phyloP scores from a whole-genome alignment of 37 sponge, comb jelly and placozoan genomes.

The Amphimedon queenslandica region DNA sequence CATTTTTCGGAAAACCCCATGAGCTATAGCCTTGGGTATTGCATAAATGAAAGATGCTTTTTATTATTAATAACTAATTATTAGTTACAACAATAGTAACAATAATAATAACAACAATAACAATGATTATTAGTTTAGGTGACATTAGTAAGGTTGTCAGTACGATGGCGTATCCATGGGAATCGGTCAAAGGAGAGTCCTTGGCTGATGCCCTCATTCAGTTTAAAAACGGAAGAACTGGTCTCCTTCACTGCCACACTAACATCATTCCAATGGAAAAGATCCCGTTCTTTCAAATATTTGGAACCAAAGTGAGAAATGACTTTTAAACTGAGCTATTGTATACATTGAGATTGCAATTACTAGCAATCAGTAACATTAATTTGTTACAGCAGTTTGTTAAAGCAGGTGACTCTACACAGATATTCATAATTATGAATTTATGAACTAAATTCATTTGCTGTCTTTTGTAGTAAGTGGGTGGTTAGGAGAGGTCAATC shows the following conservation, averaged over 20 bases:
- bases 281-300: constrained; percentile 50
- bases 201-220: constrained; percentile 32
- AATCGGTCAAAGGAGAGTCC: constrained; percentile 12
- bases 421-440: too few relatives aligned
- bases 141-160: constrained; percentile 28
- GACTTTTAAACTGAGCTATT: background rate
- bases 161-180: constrained; percentile 9
- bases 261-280: constrained; percentile 22
- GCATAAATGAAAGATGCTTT: too few relatives aligned
- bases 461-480: background rate
- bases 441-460: background rate
- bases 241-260: constrained; percentile 19
- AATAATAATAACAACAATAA: background rate
- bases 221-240: constrained; percentile 30
- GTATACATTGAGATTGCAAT: background rate
- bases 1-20: too few relatives aligned
- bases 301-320: constrained; percentile 39
- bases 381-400: background rate
- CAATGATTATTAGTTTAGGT: constrained; percentile 34
- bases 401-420: too few relatives aligned
- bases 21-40: too few relatives aligned
- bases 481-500: background rate
- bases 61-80: too few relatives aligned
- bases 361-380: background rate
- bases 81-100: too few relatives aligned